Base-by-base conservation (phyloP, 2,113 vertebrate genomes). In the Mobula birostris region DNA sequence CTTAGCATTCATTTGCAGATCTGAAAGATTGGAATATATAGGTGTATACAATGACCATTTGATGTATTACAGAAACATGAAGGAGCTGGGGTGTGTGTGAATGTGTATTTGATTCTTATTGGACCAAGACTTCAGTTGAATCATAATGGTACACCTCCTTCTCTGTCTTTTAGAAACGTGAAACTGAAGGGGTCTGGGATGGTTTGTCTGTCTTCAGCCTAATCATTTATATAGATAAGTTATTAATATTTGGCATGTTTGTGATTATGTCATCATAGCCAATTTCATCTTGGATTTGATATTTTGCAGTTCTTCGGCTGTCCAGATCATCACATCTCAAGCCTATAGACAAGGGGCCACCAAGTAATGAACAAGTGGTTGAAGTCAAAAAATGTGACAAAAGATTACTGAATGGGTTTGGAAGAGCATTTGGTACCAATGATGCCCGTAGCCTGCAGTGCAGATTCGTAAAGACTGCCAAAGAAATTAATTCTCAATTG, bases 221-320 rank as follows among this genome's bases (percentile, higher is more conserved):
- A n/a, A 87, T 87, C 9, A 11, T 56, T 58, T 83, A 56, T 12
- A 58, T 14, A 14, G 61, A 61, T 87, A 27, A 87, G 29, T 4
- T 0, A 56, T 87, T 61, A 77, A 76, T 11, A 24, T 29, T 2
- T 12, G 24, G 24, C 80, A 56, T 82, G 48, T 40, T 83, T 83
- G 40, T 56, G 2, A 58, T 58, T 58, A 27, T 58, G 48, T 21
- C 21, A 85, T 87, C 27, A 8, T 29, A 61, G 19, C 24, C 56
- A 87, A 87, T 61, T 58, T 87, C 48, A 87, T 40, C 88, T 92
- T 92, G 32, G 32, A 36, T 40, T 92, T 92, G 66, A 36, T 91
- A 32, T 36, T 72, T 92, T 92, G 17, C 88, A 92, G 88, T 70
- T 92, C 88, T 92, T 72, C 88, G 19, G 88, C 36, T 92, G 6